phyloP scores from a whole-genome alignment of 2,888 invertebrate species.

The Phlogophora meticulosa region DNA sequence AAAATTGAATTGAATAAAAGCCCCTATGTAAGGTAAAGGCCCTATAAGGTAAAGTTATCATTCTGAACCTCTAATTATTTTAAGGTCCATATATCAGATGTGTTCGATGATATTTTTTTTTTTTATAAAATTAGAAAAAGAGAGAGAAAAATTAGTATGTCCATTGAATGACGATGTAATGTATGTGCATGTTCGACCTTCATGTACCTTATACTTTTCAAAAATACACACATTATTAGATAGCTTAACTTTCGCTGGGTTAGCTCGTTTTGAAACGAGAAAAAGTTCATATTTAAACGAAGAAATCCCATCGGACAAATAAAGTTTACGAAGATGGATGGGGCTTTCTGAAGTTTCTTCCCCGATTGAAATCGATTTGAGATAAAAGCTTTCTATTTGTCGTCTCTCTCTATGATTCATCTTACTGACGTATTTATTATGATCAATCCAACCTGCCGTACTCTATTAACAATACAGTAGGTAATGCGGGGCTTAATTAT shows the following conservation, averaged over 20 bases:
- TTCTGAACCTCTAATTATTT: neutral
- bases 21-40: too few relatives aligned
- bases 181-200: neutral
- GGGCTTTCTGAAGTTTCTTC: slow-evolving; percentile 30
- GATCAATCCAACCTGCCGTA: neutral
- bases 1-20: too few relatives aligned
- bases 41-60: too few relatives aligned
- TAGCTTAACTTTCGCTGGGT: neutral
- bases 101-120: too few relatives aligned
- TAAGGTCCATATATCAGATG: neutral
- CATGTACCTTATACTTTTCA: neutral
- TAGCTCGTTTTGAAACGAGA: neutral
- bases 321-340: slow-evolving; percentile 34
- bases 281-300: neutral
- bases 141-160: too few relatives aligned
- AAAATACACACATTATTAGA: neutral
- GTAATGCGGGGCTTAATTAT: neutral
- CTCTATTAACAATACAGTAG: slow-evolving; percentile 12
- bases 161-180: too few relatives aligned
- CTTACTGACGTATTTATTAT: slow-evolving; percentile 26
- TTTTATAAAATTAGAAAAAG: too few relatives aligned
- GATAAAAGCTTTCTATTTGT: slow-evolving; percentile 26
- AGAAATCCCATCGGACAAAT: slow-evolving; percentile 1
- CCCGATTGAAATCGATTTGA: slow-evolving; percentile 11
- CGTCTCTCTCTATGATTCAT: slow-evolving; percentile 14